Conservation (phyloP, 2,888 invertebrate genomes). For the Lasius platythorax region DNA sequence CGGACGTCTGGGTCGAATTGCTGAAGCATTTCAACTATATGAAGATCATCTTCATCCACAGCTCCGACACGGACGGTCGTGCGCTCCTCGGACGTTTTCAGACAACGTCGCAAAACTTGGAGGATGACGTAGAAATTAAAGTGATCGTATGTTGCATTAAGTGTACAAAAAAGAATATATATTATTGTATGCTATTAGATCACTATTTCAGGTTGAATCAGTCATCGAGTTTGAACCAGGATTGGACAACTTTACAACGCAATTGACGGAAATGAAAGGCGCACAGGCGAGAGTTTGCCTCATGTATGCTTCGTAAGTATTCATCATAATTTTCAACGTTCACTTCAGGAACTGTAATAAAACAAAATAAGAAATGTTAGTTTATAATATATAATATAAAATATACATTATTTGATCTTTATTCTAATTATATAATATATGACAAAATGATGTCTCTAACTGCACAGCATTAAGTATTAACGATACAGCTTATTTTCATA, state of each 20-base stretch:
- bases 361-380: not conserved
- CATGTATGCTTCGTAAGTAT: slow-evolving; percentile 95
- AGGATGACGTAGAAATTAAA: slow-evolving; percentile 97
- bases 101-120: slow-evolving; percentile 96
- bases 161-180: not conserved
- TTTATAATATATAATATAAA: not conserved
- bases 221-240: slow-evolving; percentile 98
- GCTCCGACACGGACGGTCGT: slow-evolving; percentile 98
- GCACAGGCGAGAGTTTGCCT: slow-evolving; percentile 97
- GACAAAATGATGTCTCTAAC: not conserved
- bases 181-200: not conserved
- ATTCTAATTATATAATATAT: slow-evolving; percentile 10
- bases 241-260: slow-evolving; percentile 93
- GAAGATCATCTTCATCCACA: slow-evolving; percentile 97
- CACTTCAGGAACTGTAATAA: not conserved
- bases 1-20: slow-evolving; percentile 98
- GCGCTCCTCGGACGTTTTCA: slow-evolving; percentile 97
- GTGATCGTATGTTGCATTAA: slow-evolving; percentile 88
- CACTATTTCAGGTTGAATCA: slow-evolving; percentile 91
- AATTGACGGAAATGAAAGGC: slow-evolving; percentile 92
- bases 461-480: not conserved
- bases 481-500: not conserved
- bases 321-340: not conserved
- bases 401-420: not conserved
- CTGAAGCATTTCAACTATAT: slow-evolving; percentile 96